phyloP scores from a whole-genome alignment of 2,113 vertebrate genomes.

The Chunga burmeisteri region DNA sequence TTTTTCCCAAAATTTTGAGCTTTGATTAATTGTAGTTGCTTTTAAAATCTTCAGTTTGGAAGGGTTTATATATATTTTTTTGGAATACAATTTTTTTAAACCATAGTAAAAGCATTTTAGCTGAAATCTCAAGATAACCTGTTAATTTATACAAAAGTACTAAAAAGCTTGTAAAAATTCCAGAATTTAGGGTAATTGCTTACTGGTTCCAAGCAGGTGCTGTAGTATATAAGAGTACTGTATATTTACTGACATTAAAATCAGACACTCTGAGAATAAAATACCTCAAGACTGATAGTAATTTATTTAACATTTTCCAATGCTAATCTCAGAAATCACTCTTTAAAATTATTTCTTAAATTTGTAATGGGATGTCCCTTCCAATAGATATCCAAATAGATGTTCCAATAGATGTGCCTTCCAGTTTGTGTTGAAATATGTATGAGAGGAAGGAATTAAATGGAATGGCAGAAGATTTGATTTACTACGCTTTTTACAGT shows the following conservation, averaged over 20 bases:
- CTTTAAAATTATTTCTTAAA: background rate
- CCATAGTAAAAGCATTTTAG: background rate
- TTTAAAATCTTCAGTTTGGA: background rate
- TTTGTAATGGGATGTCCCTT: background rate
- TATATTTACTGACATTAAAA: background rate
- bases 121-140: background rate
- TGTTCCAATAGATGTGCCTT: background rate
- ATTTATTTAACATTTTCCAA: background rate
- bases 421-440: background rate
- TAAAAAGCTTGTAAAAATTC: background rate
- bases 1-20: background rate
- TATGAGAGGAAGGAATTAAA: background rate
- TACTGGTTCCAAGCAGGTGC: background rate
- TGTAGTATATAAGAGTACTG: background rate
- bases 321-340: background rate
- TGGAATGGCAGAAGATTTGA: background rate
- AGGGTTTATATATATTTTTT: background rate
- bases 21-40: background rate
- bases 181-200: background rate
- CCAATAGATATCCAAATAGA: too few relatives aligned
- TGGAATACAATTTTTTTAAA: background rate
- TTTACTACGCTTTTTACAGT: background rate
- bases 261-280: background rate
- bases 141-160: background rate
- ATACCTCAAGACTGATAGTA: background rate